Percentiles rank a stretch among this genome's conserved stretches.
phyloP scores from a whole-genome alignment of 2,888 invertebrate genomes.

The Pseudococcus longispinus region DNA sequence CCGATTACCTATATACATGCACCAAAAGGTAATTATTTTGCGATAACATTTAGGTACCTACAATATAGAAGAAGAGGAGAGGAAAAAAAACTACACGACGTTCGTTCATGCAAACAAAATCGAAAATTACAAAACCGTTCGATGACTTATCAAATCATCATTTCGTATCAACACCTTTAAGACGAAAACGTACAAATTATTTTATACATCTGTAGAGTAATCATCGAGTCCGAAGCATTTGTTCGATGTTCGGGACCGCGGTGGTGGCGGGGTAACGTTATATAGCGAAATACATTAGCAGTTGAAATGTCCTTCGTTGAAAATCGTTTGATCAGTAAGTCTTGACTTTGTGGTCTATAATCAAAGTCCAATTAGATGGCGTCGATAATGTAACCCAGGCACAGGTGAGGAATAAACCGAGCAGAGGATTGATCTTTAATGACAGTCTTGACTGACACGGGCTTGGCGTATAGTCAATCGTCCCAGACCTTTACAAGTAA shows the following conservation, averaged over 20 bases:
- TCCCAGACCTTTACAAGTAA: constrained; percentile 32
- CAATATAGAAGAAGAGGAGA: background rate
- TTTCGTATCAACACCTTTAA: constrained; percentile 20
- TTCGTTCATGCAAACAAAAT: constrained; percentile 44
- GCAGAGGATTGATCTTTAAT: constrained; percentile 43
- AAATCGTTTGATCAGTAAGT: constrained; percentile 49
- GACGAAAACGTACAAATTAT: constrained; percentile 41
- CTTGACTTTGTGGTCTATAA: constrained; percentile 47
- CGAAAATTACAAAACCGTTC: constrained; percentile 41
- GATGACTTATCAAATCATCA: constrained; percentile 43
- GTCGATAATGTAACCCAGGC: constrained; percentile 50
- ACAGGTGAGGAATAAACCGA: constrained; percentile 38
- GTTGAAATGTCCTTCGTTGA: constrained; percentile 42
- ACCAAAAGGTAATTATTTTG: background rate
- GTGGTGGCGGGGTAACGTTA: background rate
- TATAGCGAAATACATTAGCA: constrained; percentile 39
- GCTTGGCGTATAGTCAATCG: constrained; percentile 27
- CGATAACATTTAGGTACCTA: background rate
- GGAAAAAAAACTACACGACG: background rate
- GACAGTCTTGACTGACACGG: constrained; percentile 36
- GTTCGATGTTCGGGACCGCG: background rate
- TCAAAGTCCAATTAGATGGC: constrained; percentile 56
- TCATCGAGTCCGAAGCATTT: constrained; percentile 39
- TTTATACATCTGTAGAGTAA: background rate
- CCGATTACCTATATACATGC: background rate